Conservation (phyloP, 2,888 invertebrate genomes). For the Cheilosia impressa region DNA sequence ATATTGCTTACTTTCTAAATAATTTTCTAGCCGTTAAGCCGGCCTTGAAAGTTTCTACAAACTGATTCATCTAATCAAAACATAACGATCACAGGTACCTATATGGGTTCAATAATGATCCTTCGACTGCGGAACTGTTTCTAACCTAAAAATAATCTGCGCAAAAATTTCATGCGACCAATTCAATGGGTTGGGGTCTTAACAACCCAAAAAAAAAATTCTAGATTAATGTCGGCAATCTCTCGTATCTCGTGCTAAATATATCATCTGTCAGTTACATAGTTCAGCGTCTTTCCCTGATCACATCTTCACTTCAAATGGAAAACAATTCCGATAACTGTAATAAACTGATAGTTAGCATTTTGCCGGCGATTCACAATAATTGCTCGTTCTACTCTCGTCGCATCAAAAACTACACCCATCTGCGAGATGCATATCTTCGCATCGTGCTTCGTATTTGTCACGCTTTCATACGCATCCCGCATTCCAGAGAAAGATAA, state of each 20-base stretch:
- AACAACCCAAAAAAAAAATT: too few species aligned
- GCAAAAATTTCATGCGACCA: too few species aligned
- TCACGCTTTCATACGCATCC: constrained; percentile 36
- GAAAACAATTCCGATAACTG: constrained; percentile 39
- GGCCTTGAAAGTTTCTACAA: too few species aligned
- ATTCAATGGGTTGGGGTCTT: too few species aligned
- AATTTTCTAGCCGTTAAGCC: too few species aligned
- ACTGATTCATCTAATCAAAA: too few species aligned
- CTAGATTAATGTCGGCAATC: too few species aligned
- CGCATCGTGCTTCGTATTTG: constrained; percentile 61
- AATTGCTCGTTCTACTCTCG: constrained; percentile 21
- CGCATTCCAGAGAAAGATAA: constrained; percentile 39
- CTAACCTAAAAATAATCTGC: too few species aligned
- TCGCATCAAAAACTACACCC: constrained; percentile 6
- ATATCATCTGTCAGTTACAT: not conserved
- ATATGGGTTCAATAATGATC: too few species aligned
- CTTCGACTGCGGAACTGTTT: too few species aligned
- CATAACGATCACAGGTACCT: too few species aligned
- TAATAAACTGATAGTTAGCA: constrained; percentile 56
- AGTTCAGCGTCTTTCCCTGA: not conserved
- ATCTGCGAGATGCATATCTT: constrained; percentile 13
- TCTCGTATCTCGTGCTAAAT: not conserved
- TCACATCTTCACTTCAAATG: not conserved
- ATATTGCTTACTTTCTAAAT: too few species aligned
- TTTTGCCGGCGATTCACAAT: constrained; percentile 52